Evolutionary conservation across 2,888 invertebrate species (phyloP).

Genomic region (Ariolimax columbianus): DNA sequence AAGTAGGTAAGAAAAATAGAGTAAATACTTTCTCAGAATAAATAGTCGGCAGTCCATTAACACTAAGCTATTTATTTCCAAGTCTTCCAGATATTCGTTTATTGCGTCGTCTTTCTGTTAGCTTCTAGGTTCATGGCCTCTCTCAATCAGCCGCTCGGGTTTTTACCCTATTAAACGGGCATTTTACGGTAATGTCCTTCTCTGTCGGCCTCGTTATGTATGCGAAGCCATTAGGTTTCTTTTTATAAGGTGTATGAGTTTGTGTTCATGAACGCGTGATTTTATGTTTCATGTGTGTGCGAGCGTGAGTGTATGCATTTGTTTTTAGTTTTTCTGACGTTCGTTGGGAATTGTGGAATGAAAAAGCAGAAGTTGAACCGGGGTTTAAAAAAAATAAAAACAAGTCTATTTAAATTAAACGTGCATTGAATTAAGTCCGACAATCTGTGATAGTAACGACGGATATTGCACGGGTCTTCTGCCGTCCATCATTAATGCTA

Average conservation of each 20-base stretch:
- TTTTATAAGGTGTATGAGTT: neutral
- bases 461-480: constrained; percentile 15
- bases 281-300: neutral
- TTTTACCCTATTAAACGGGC: neutral
- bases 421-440: constrained; percentile 20
- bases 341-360: neutral
- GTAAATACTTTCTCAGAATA: neutral
- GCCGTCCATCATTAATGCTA: constrained; percentile 29
- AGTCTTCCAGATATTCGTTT: neutral
- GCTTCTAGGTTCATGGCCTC: neutral
- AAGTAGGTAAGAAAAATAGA: neutral
- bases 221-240: constrained; percentile 18
- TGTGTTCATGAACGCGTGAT: neutral
- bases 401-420: constrained; percentile 25
- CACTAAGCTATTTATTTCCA: neutral
- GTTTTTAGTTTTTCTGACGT: neutral
- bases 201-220: constrained; percentile 5
- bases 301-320: neutral
- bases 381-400: neutral
- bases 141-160: neutral
- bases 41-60: neutral
- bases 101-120: neutral
- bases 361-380: neutral
- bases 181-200: constrained; percentile 13
- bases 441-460: constrained; percentile 19